Base-by-base conservation (phyloP, 2,797 vertebrate genomes). In the Sciurus carolinensis region DNA sequence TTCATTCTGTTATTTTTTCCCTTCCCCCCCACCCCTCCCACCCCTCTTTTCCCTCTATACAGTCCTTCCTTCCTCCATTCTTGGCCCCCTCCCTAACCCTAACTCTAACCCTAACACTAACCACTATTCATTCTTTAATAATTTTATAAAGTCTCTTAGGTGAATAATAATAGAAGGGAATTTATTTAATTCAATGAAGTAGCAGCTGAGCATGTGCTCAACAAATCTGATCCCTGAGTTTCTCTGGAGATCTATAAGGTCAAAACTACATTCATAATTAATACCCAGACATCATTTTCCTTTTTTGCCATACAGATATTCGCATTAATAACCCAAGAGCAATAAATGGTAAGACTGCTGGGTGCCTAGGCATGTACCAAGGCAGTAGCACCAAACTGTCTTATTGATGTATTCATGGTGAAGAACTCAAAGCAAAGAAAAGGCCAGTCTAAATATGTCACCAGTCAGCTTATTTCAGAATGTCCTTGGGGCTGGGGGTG, bases 341-440 rank as follows among this genome's bases (percentile, higher is more conserved):
- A 96, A 76, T 39, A 12, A 67, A 84, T 69, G 18, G 10, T 75
- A 75, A 86, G 20, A 86, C 30, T 67, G 36, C 42, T 57, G 44
- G 81, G 36, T 26, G 47, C 71, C 44, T 87, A 50, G 90, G 69
- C 87, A 76, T n/a, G 1, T 62, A 71, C 44, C 64, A 90, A 79
- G 24, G 42, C 26, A 87, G 26, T 30, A 67, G 71, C 59, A 95
- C 30, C 59, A 69, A 90, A 94, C 24, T 69, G 62, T 77, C 62
- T 59, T 47, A 90, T 0, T 79, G 30, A 69, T 67, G 69, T 90
- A 47, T 94, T 90, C 72, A 47, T 28, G 14, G 87, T 47, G 76
- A 90, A 62, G 50, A 94, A 72, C 71, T 67, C 44, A 76, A 82
- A 86, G 33, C 42, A 81, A 75, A 93, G 72, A 59, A 90, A 92